phyloP scores from a whole-genome alignment of 1,140 invertebrate species.

The Anastrepha obliqua region DNA sequence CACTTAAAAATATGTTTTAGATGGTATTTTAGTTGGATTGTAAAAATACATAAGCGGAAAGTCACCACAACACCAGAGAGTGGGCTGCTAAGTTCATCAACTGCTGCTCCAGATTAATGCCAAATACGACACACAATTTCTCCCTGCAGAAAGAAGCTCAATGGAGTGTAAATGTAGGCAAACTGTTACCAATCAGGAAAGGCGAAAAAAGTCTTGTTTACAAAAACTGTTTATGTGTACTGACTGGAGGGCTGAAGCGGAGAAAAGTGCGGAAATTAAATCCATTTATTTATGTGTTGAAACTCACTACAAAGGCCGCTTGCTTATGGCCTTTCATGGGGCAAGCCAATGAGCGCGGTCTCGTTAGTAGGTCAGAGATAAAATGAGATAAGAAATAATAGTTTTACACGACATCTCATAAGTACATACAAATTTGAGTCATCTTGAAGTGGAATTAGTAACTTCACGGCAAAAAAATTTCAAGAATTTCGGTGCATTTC shows the following conservation, averaged over 20 bases:
- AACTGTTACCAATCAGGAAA: neutral
- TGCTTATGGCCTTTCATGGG: neutral
- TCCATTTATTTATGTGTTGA: conserved; percentile 1
- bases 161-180: neutral
- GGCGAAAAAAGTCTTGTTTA: neutral
- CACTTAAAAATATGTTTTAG: too few relatives aligned
- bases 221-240: neutral
- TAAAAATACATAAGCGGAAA: too few relatives aligned
- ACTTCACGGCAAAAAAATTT: too few relatives aligned
- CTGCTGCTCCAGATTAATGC: conserved; percentile 20
- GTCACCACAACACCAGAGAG: too few relatives aligned
- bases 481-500: too few relatives aligned
- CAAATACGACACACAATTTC: neutral
- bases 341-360: neutral
- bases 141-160: neutral
- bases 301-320: neutral
- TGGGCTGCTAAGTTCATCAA: neutral
- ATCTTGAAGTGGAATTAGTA: too few relatives aligned
- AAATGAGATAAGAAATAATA: too few relatives aligned
- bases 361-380: too few relatives aligned
- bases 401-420: too few relatives aligned
- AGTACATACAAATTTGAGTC: too few relatives aligned
- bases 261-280: conserved; percentile 30
- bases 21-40: too few relatives aligned
- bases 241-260: neutral